phyloP scores from a whole-genome alignment of 37 sponge, comb jelly and placozoan species.

The Halichondria panicea region DNA sequence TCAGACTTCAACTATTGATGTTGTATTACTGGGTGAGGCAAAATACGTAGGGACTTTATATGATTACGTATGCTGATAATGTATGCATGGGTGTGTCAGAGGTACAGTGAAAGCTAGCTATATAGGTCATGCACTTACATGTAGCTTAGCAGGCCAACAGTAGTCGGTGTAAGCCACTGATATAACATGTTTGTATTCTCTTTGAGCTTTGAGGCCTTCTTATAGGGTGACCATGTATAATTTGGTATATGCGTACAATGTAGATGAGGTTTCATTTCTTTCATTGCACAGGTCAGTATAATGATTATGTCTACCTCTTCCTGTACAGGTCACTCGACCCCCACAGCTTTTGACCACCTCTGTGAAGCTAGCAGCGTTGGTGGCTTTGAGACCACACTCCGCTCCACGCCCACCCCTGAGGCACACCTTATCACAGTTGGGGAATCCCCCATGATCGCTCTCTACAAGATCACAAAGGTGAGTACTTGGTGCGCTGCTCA shows the following conservation, averaged over 20 bases:
- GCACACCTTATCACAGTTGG: slow-evolving; percentile 72
- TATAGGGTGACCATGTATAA: too few relatives aligned
- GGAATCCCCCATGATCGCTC: slow-evolving; percentile 64
- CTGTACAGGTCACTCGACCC: slow-evolving; percentile 39
- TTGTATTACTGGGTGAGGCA: slow-evolving; percentile 53
- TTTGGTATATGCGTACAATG: too few relatives aligned
- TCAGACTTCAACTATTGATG: slow-evolving; percentile 46
- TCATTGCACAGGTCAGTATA: too few relatives aligned
- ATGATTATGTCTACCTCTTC: background rate
- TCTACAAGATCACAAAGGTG: slow-evolving; percentile 76
- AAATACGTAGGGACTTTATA: background rate
- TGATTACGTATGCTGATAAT: background rate
- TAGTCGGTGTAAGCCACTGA: too few relatives aligned
- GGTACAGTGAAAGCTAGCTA: background rate
- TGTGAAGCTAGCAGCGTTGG: slow-evolving; percentile 72
- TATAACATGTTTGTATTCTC: too few relatives aligned
- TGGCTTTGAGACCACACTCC: slow-evolving; percentile 53
- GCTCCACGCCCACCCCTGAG: slow-evolving; percentile 45
- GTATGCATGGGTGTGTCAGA: background rate
- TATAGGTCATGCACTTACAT: background rate
- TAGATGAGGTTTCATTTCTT: too few relatives aligned
- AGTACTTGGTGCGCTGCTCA: too few relatives aligned
- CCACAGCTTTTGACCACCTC: slow-evolving; percentile 73
- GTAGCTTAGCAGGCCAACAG: too few relatives aligned
- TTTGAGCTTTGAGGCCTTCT: too few relatives aligned